Conservation (phyloP, 2,113 vertebrate species). For the Sterna hirundo region DNA sequence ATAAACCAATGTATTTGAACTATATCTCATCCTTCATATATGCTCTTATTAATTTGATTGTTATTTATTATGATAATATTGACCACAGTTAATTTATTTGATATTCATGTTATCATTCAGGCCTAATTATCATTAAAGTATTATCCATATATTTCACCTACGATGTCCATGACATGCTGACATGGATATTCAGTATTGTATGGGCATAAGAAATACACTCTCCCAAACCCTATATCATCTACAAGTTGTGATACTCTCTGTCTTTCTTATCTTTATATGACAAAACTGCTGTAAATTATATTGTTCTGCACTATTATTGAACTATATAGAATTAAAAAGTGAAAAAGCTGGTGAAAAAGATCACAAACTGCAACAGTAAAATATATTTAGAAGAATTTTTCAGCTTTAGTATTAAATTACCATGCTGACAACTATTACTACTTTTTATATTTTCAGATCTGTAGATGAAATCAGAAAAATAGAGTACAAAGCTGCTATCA, state of each 20-base stretch:
- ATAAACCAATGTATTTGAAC: not conserved
- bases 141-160: constrained; percentile 50
- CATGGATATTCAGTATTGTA: not conserved
- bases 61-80: constrained; percentile 54
- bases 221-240: not conserved
- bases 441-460: constrained; percentile 69
- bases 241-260: not conserved
- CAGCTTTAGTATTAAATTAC: not conserved
- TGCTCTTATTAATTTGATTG: not conserved
- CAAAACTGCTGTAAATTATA: not conserved
- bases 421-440: not conserved
- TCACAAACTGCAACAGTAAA: not conserved
- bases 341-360: not conserved
- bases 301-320: not conserved
- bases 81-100: constrained; percentile 59
- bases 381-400: not conserved
- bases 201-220: not conserved
- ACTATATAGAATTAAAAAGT: not conserved
- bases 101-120: constrained; percentile 39
- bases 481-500: constrained; percentile 77
- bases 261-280: not conserved
- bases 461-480: constrained; percentile 74
- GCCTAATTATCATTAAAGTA: constrained; percentile 56
- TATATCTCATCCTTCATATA: not conserved
- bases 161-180: constrained; percentile 6